Percentiles rank a stretch among this genome's conserved stretches.
Evolutionary conservation across 2,888 invertebrate species (phyloP).

Genomic region (Temnothorax rugatulus): DNA sequence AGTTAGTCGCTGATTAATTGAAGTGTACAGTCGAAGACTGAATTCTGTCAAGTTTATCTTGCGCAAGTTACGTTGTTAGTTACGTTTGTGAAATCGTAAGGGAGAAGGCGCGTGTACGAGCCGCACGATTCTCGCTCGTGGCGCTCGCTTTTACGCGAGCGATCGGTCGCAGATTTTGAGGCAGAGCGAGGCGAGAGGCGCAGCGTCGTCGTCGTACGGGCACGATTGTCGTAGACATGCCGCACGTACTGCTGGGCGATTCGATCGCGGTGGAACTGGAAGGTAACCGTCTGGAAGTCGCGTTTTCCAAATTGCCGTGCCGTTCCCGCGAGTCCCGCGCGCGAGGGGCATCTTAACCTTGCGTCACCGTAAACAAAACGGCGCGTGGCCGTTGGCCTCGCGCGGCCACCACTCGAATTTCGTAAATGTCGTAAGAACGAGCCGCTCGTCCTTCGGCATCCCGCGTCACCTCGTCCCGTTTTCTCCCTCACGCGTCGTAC

Average conservation of each 20-base stretch:
- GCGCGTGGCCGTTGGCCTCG: background rate
- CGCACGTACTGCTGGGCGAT: slow-evolving; percentile 79
- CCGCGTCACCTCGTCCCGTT: background rate
- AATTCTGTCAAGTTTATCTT: background rate
- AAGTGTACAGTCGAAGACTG: background rate
- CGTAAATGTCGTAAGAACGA: background rate
- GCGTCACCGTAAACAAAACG: slow-evolving; percentile 28
- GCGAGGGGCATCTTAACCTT: slow-evolving; percentile 16
- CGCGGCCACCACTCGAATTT: background rate
- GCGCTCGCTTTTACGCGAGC: slow-evolving; percentile 38
- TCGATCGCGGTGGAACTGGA: slow-evolving; percentile 75
- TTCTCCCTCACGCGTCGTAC: background rate
- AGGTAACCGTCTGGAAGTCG: slow-evolving; percentile 67
- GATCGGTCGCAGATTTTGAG: background rate
- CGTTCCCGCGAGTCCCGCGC: background rate
- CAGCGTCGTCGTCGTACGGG: background rate
- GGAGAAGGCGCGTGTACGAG: background rate
- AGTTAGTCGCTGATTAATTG: background rate
- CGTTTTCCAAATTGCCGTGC: background rate
- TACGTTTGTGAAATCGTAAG: background rate
- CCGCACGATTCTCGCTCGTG: background rate
- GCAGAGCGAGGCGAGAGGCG: background rate
- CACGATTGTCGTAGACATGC: slow-evolving; percentile 75
- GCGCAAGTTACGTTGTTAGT: background rate
- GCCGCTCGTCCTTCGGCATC: background rate